Conservation (phyloP, 2,113 vertebrate species). For the Myodes glareolus region DNA sequence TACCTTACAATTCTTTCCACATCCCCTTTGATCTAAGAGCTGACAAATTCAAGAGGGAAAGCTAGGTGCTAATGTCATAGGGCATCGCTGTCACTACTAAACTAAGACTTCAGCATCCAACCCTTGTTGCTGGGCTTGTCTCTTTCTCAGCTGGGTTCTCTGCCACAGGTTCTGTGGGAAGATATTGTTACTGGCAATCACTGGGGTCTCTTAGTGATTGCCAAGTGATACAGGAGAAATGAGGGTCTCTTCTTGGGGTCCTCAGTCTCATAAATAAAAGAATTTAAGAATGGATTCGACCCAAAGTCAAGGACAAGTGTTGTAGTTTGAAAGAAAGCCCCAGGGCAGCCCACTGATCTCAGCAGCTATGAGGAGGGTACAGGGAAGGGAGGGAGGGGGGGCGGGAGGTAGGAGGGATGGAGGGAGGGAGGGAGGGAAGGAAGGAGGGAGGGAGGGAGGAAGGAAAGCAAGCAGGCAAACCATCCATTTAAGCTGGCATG, state of each 20-base stretch:
- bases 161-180: neutral
- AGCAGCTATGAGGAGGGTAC: neutral
- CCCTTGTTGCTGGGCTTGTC: neutral
- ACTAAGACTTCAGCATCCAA: neutral
- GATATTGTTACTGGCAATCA: neutral
- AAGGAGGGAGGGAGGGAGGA: too few relatives aligned
- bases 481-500: neutral
- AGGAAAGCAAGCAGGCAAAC: accelerated
- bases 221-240: neutral
- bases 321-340: neutral
- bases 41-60: neutral
- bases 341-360: too few relatives aligned
- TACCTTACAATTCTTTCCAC: neutral
- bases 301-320: neutral
- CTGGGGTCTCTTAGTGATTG: neutral
- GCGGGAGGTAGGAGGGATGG: too few relatives aligned
- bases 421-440: too few relatives aligned
- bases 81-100: neutral
- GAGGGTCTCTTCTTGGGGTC: neutral
- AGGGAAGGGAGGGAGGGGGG: neutral
- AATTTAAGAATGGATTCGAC: neutral
- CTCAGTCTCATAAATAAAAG: neutral
- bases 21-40: neutral
- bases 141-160: neutral
- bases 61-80: neutral